Percentiles rank a stretch among this genome's conserved stretches.
phyloP scores from a whole-genome alignment of 2,888 invertebrate species.

The Hirtodrosophila confusa region DNA sequence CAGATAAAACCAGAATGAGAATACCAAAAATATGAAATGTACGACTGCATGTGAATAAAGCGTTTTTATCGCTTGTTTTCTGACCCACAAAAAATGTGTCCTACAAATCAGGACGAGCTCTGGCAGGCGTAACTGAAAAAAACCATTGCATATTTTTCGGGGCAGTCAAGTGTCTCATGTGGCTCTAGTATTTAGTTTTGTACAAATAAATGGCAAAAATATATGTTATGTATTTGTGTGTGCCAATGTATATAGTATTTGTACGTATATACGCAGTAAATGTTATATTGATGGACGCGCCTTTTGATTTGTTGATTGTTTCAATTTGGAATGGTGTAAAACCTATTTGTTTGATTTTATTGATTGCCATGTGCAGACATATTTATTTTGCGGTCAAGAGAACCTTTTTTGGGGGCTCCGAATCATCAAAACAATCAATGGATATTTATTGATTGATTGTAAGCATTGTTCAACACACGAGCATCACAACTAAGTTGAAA shows the following conservation, averaged over 20 bases:
- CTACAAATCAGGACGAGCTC: conserved; percentile 26
- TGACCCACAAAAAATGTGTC: conserved; percentile 27
- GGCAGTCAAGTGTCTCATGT: conserved; percentile 41
- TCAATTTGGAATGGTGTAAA: conserved; percentile 55
- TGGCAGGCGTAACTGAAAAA: conserved; percentile 9
- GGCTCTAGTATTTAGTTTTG: conserved; percentile 29
- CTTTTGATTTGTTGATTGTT: conserved; percentile 72
- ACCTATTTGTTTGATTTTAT: conserved; percentile 57
- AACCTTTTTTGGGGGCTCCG: conserved; percentile 5
- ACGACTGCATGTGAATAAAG: conserved; percentile 23
- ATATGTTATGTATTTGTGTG: conserved; percentile 1
- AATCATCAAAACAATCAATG: conserved; percentile 33
- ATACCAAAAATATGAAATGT: conserved; percentile 31
- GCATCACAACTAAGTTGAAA: conserved; percentile 2
- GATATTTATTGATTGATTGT: conserved; percentile 39
- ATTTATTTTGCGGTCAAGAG: conserved; percentile 39
- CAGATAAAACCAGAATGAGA: conserved; percentile 10
- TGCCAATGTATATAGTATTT: background rate
- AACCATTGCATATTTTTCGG: conserved; percentile 39
- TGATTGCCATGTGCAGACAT: conserved; percentile 45
- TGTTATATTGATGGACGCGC: conserved; percentile 56
- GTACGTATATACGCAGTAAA: conserved; percentile 20
- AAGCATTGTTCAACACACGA: conserved; percentile 4
- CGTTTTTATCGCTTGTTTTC: conserved; percentile 11
- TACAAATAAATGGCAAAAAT: conserved; percentile 13